Evolutionary conservation across 2,888 invertebrate genomes (phyloP).

Genomic region (Caenorhabditis wallacei): DNA sequence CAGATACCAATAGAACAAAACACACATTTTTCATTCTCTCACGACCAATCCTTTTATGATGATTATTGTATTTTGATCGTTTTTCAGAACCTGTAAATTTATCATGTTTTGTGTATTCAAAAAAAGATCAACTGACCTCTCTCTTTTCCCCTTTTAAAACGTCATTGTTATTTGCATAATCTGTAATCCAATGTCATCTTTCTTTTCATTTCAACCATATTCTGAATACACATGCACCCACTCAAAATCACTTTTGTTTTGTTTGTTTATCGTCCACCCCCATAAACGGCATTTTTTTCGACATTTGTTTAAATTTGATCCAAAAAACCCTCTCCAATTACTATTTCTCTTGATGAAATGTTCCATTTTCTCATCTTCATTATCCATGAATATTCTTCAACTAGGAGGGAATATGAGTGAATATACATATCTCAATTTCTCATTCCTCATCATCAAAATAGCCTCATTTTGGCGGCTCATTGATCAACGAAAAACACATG

Average conservation of each 20-base stretch:
- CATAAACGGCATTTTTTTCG: not conserved
- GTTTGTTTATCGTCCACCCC: conserved; percentile 16
- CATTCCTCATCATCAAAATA: conserved; percentile 42
- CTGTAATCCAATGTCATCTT: conserved; percentile 18
- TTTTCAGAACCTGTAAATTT: not conserved
- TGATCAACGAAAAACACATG: conserved; percentile 51
- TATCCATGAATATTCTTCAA: not conserved
- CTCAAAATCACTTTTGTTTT: conserved; percentile 16
- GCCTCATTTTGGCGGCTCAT: conserved; percentile 53
- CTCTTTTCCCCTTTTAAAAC: too few species aligned
- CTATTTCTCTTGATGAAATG: not conserved
- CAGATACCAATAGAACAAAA: not conserved
- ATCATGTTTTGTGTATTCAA: conserved; percentile 8
- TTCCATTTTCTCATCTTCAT: not conserved
- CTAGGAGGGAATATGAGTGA: not conserved
- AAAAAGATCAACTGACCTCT: not conserved
- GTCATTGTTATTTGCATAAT: conserved; percentile 42
- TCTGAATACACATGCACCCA: conserved; percentile 39
- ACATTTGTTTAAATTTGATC: conserved; percentile 5
- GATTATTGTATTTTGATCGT: not conserved
- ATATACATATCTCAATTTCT: not conserved
- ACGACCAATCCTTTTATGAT: too few species aligned
- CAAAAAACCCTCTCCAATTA: conserved; percentile 7
- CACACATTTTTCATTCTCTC: not conserved
- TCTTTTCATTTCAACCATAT: not conserved